phyloP scores from a whole-genome alignment of 37 sponge, comb jelly and placozoan species.

The Oscarella lobularis region DNA sequence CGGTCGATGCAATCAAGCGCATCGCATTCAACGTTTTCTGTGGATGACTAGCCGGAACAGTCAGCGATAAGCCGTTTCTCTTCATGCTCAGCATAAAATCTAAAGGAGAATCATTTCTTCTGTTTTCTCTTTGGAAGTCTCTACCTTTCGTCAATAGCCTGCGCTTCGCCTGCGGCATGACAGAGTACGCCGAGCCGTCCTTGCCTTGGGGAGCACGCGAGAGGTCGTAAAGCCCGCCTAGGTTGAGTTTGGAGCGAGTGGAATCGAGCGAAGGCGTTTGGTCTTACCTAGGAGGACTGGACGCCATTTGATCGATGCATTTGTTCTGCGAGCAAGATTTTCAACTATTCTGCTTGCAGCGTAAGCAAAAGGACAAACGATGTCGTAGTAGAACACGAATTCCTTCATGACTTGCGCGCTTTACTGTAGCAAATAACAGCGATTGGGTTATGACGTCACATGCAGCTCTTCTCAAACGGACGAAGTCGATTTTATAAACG shows the following conservation, averaged over 20 bases:
- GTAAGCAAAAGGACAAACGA: constrained; percentile 93
- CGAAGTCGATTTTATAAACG: no score
- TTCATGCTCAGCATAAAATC: constrained; percentile 35
- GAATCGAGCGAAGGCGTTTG: no score
- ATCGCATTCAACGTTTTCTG: constrained; percentile 73
- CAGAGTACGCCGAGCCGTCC: constrained; percentile 65
- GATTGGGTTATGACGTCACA: no score
- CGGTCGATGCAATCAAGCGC: constrained; percentile 34
- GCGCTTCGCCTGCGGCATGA: constrained; percentile 59
- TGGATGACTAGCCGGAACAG: constrained; percentile 16
- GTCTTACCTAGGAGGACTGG: constrained; percentile 73
- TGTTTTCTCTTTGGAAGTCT: neutral
- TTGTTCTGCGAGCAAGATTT: constrained; percentile 19
- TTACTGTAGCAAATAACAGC: neutral
- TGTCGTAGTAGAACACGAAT: constrained; percentile 68
- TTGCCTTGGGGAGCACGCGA: constrained; percentile 72
- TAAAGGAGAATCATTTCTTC: neutral
- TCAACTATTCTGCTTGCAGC: constrained; percentile 64
- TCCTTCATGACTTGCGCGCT: constrained; percentile 21
- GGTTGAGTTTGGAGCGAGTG: no score
- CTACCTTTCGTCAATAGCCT: constrained; percentile 27
- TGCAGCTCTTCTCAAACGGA: no score
- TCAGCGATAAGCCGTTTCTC: constrained; percentile 20
- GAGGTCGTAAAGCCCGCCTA: constrained; percentile 69
- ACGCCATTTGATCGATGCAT: constrained; percentile 47